These are phyloP conservation scores for Drosophila incognita DNA, from an alignment of 2,888 invertebrate genomes.

Conservation along the genomic window DNA sequence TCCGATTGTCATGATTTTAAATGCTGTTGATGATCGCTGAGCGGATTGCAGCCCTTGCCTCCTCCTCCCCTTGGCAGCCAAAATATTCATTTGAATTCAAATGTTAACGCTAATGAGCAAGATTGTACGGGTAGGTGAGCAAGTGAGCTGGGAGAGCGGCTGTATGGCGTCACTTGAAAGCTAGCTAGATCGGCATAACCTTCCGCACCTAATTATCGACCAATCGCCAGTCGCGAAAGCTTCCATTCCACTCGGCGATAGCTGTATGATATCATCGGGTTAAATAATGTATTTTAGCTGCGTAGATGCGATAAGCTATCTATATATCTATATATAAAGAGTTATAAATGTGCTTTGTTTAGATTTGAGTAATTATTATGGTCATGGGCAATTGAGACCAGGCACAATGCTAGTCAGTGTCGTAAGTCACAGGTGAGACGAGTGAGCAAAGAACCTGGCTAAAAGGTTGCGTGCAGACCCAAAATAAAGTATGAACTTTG, in stretches of 20 bases:
- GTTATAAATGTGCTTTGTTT: neutral
- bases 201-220: constrained; percentile 49
- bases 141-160: constrained; percentile 24
- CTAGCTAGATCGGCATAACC: constrained; percentile 22
- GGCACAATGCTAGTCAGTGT: constrained; percentile 70
- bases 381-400: constrained; percentile 17
- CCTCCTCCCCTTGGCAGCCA: neutral
- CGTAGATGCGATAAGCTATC: constrained; percentile 39
- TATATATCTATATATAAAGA: neutral
- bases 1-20: neutral
- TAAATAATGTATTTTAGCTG: constrained; percentile 13
- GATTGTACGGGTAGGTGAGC: constrained; percentile 3
- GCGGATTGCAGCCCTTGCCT: neutral
- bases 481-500: neutral
- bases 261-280: constrained; percentile 50
- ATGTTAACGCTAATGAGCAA: constrained; percentile 39
- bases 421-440: constrained; percentile 75
- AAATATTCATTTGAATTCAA: constrained; percentile 34
- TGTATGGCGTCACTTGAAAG: constrained; percentile 35
- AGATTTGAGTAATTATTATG: constrained; percentile 27
- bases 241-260: constrained; percentile 9
- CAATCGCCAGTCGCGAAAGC: constrained; percentile 44
- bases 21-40: neutral
- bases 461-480: neutral
- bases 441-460: constrained; percentile 4